Evolutionary conservation across 1,140 invertebrate species (phyloP).

Genomic region (Oreohelix idahoensis): DNA sequence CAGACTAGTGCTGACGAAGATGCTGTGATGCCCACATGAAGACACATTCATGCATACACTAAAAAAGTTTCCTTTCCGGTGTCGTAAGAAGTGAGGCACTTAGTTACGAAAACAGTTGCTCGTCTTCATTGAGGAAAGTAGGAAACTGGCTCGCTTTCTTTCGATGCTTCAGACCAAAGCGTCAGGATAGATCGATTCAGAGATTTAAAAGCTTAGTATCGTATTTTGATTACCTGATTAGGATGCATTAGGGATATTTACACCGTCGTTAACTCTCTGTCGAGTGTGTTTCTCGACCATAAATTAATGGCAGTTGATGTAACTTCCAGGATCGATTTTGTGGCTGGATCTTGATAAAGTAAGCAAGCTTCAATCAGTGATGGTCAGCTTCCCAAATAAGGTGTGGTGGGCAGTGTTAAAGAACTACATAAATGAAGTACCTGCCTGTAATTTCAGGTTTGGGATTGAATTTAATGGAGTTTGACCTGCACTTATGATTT

Average conservation of each 20-base stretch:
- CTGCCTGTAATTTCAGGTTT: no score
- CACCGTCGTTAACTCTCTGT: not conserved
- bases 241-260: constrained; percentile 35
- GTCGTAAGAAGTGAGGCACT: not conserved
- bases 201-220: not conserved
- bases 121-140: not conserved
- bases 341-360: not conserved
- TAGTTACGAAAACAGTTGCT: constrained; percentile 22
- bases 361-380: not conserved
- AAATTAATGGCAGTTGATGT: not conserved
- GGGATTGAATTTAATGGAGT: no score
- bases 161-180: no score
- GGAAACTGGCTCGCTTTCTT: not conserved
- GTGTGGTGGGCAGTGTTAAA: not conserved
- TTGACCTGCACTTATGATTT: no score
- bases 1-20: not conserved
- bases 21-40: not conserved
- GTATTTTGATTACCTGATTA: constrained; percentile 25
- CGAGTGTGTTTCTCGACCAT: not conserved
- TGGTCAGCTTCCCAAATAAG: not conserved
- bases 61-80: not conserved
- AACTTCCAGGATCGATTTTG: not conserved
- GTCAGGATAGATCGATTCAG: not conserved
- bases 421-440: no score
- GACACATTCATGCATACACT: not conserved